phyloP scores from a whole-genome alignment of 1,140 invertebrate genomes.

The Metaphire vulgaris region DNA sequence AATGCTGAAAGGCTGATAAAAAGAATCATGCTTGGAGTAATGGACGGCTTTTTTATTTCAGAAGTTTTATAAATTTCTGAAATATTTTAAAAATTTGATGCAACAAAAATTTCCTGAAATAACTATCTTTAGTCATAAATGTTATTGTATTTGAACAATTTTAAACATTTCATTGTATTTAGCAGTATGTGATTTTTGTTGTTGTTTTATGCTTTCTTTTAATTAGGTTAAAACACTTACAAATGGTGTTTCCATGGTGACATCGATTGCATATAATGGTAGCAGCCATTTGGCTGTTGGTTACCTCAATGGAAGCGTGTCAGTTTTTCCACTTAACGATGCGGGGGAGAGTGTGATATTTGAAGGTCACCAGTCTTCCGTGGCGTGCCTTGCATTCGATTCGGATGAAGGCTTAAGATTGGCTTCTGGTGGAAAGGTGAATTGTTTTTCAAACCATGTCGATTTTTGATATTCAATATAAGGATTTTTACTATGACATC shows the following conservation, averaged over 20 bases:
- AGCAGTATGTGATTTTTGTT: neutral
- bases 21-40: too few species aligned
- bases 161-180: neutral
- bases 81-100: too few species aligned
- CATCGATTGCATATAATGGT: constrained; percentile 63
- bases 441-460: too few species aligned
- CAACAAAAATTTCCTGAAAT: too few species aligned
- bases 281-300: constrained; percentile 76
- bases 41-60: too few species aligned
- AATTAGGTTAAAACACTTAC: constrained; percentile 43
- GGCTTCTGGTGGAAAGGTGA: constrained; percentile 77
- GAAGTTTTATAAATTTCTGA: too few species aligned
- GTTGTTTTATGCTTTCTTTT: neutral
- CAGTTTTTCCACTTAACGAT: constrained; percentile 62
- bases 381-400: constrained; percentile 78
- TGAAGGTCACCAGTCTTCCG: constrained; percentile 77
- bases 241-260: constrained; percentile 71
- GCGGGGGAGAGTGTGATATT: constrained; percentile 70
- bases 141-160: neutral
- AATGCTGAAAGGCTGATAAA: too few species aligned
- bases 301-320: constrained; percentile 80
- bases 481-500: too few species aligned
- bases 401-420: constrained; percentile 64
- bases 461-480: too few species aligned
- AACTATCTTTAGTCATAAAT: too few species aligned